Conservation (phyloP, 2,113 vertebrate genomes). For the Irena cyanogastra region DNA sequence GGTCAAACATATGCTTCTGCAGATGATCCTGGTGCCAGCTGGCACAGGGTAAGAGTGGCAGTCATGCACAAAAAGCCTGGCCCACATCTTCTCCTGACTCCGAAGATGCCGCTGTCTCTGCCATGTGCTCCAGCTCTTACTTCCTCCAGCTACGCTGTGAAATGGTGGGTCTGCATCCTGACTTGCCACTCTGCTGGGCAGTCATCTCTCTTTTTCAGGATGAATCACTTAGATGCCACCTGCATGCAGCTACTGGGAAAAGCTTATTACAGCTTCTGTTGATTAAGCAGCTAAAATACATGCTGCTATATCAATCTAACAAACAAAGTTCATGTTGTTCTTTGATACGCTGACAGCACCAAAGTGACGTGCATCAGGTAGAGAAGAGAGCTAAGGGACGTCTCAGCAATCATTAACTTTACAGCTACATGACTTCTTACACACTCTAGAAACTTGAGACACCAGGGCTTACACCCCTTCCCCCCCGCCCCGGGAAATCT, state of each 20-base stretch:
- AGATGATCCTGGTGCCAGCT: background rate
- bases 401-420: background rate
- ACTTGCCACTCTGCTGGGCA: background rate
- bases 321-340: background rate
- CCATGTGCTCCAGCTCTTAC: background rate
- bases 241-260: background rate
- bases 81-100: background rate
- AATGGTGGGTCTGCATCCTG: background rate
- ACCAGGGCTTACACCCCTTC: background rate
- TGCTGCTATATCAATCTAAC: background rate
- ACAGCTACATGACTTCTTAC: background rate
- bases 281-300: background rate
- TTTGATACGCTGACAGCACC: background rate
- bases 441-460: background rate
- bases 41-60: background rate
- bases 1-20: slow-evolving; percentile 22
- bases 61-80: background rate
- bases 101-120: background rate
- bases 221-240: background rate
- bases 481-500: background rate
- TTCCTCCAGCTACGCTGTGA: background rate
- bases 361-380: background rate
- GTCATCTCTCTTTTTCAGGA: background rate
- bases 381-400: background rate
- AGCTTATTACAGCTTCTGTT: background rate